Conservation (phyloP, 2,113 vertebrate species). For the Myrmophylax atrothorax region DNA sequence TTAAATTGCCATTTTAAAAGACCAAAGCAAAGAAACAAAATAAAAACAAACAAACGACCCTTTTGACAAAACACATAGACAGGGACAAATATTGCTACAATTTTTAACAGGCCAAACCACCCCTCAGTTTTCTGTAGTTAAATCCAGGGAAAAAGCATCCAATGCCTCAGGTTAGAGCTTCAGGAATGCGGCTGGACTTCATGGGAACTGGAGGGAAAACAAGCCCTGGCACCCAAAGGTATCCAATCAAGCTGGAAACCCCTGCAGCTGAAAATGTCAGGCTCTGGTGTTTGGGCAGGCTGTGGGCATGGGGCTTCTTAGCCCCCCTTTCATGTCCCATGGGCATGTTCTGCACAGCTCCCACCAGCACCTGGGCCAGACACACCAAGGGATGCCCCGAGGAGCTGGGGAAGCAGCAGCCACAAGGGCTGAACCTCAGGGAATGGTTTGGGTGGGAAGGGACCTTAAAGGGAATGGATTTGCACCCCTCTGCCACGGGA, state of each 20-base stretch:
- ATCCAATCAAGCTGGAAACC: neutral
- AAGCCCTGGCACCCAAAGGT: neutral
- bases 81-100: rapidly evolving
- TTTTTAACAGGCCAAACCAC: neutral
- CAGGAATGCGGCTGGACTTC: neutral
- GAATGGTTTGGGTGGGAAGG: neutral
- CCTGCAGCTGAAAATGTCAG: neutral
- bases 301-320: neutral
- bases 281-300: neutral
- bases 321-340: rapidly evolving
- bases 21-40: neutral
- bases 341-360: neutral
- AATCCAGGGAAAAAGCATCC: neutral
- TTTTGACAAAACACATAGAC: neutral
- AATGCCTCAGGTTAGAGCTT: neutral
- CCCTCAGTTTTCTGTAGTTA: neutral
- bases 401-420: too few relatives aligned
- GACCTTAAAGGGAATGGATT: neutral
- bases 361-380: neutral
- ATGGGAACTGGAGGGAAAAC: neutral
- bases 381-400: too few relatives aligned
- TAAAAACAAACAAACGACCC: too few relatives aligned
- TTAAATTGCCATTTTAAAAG: neutral
- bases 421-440: neutral
- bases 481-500: neutral